phyloP scores from a whole-genome alignment of 2,797 vertebrate species.

The Eulemur coronatus region DNA sequence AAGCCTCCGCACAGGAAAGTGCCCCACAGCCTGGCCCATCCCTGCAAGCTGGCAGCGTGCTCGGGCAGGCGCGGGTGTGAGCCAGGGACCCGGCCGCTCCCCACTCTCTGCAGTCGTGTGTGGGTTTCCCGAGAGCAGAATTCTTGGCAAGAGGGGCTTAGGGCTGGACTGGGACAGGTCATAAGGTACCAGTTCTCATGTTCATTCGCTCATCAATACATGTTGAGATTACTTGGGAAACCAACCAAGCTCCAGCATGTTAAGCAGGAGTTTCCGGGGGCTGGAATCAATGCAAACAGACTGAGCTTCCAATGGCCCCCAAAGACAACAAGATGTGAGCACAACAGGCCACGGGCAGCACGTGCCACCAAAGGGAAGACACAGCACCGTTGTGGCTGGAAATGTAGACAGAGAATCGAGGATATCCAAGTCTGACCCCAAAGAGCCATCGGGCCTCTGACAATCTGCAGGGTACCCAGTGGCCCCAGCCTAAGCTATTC shows the following conservation, averaged over 20 bases:
- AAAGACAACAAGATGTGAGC: not conserved
- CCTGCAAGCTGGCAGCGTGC: fast-evolving
- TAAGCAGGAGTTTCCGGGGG: no score
- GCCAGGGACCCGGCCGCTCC: fast-evolving
- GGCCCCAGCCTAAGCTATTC: fast-evolving
- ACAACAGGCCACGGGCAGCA: fast-evolving
- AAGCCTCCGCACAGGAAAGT: conserved; percentile 25
- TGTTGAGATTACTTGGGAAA: no score
- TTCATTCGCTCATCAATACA: fast-evolving
- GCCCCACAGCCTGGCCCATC: not conserved
- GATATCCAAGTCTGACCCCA: fast-evolving
- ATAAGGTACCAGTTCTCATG: fast-evolving
- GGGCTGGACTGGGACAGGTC: not conserved
- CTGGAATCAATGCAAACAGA: no score
- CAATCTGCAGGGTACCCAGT: fast-evolving
- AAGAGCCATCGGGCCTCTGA: fast-evolving
- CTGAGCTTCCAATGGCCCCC: not conserved
- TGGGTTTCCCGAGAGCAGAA: not conserved
- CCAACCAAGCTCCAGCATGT: not conserved
- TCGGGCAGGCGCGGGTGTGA: fast-evolving
- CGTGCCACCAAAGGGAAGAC: not conserved
- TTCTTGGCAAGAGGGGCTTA: not conserved
- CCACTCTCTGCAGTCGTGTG: fast-evolving
- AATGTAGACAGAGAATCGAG: not conserved
- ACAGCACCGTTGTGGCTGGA: fast-evolving